Evolutionary conservation across 37 sponge, comb jelly and placozoan species (phyloP), one percentile per base, ranked within the genome.

Genomic region (Dysidea cf. avara): DNA sequence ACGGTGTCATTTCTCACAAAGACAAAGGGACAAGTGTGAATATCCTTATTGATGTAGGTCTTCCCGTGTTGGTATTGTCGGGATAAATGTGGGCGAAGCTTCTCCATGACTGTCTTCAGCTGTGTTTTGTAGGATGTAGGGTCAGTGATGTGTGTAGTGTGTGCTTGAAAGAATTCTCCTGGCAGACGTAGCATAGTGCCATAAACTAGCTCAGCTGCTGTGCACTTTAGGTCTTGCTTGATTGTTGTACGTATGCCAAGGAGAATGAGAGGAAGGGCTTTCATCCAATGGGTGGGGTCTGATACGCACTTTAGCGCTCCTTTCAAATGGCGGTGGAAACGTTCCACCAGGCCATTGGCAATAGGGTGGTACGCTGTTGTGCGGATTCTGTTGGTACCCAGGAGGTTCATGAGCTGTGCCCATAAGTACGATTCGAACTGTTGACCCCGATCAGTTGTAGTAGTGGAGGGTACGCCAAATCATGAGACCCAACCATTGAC

Each of bases 301-400:
- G 39, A 39, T 4, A 52, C 53, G 13, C 76, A 31, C 31, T 83
- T 83, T 39, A 83, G 71, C 4, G 70, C 33, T 4, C 76, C 52
- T 56, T 81, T 72, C 33, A 81, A 63, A 18, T 71, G 81, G 0
- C 73, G 72, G n/a, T 81, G 81, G 1, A 81, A 54, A 2, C 81
- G 64, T 38, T 81, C 81, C 40, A 81, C 73, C 47, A 65, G 50
- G 0, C 70, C 80, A 69, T 79, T 79, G 63, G 71, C 61, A 11
- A 34, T 59, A 30, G 70, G 80, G 34, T 79, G 80, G 62, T 79
- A 79, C 21, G 65, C 53, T 11, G 77, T 83, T 2, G 76, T 83
- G 0, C 63, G 61, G 54, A 68, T 36, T 0, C 61, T 68, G 12
- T 53, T 56, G 61, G 61, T 59, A 17, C 83, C 76, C 1, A 74